A percentile compares a stretch with the other conserved stretches of the same genome.
phyloP scores from a whole-genome alignment of 2,113 vertebrate genomes.

The Erythrocercus mccallii region DNA sequence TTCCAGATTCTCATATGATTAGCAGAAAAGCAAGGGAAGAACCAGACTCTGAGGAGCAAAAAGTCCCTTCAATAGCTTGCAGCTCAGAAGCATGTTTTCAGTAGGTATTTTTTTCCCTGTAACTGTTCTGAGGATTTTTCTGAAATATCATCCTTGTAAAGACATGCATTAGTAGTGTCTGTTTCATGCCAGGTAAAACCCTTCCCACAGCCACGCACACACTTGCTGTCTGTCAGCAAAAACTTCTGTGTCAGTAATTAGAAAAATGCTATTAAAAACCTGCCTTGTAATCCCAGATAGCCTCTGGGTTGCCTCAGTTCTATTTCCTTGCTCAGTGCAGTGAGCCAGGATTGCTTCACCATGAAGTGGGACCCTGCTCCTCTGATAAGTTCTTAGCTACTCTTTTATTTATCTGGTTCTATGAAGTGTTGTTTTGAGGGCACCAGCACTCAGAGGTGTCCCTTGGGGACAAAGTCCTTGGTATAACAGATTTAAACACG shows the following conservation, averaged over 20 bases:
- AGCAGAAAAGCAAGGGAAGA: not conserved
- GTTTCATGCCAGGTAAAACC: slow-evolving; percentile 41
- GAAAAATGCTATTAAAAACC: slow-evolving; percentile 58
- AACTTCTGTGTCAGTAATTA: slow-evolving; percentile 52
- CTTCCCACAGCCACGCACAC: slow-evolving; percentile 44
- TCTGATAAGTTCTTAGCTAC: not conserved
- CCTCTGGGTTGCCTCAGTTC: slow-evolving; percentile 28
- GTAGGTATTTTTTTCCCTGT: not conserved
- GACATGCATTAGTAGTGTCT: slow-evolving; percentile 26
- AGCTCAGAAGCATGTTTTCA: not conserved
- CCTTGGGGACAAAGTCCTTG: not conserved
- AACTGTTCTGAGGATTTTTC: not conserved
- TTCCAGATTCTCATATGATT: not conserved
- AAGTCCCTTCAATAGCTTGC: not conserved
- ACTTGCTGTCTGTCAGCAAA: slow-evolving; percentile 62
- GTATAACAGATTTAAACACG: not conserved
- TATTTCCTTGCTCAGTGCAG: not conserved
- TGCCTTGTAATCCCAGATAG: slow-evolving; percentile 32
- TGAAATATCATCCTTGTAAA: slow-evolving; percentile 36
- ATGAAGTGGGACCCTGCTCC: not conserved
- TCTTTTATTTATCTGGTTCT: not conserved
- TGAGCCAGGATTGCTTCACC: not conserved
- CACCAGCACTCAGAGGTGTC: not conserved
- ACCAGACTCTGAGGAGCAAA: not conserved
- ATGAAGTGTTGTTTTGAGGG: not conserved